phyloP scores from a whole-genome alignment of 2,888 invertebrate genomes.

The Idaea dimidiata region DNA sequence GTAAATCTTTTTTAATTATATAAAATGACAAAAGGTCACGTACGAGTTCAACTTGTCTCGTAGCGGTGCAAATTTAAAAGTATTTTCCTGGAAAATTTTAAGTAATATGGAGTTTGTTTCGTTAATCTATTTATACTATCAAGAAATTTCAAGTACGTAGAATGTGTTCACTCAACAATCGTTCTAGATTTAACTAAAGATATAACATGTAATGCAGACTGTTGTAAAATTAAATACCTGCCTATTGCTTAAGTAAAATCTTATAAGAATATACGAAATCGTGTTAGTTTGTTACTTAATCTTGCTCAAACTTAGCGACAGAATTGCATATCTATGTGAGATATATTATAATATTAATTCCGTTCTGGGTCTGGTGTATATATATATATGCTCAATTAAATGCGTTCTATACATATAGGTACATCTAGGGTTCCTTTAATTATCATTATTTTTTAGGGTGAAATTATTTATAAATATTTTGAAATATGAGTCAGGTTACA shows the following conservation, averaged over 20 bases:
- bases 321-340: neutral
- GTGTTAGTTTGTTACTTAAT: conserved; percentile 1
- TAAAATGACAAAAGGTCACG: too few relatives aligned
- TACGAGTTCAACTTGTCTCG: too few relatives aligned
- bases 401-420: too few relatives aligned
- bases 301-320: neutral
- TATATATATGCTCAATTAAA: neutral
- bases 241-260: neutral
- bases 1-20: too few relatives aligned
- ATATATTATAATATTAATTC: neutral
- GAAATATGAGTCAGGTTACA: too few relatives aligned
- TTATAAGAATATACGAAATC: neutral
- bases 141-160: neutral
- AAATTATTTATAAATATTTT: too few relatives aligned
- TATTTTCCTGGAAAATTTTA: too few relatives aligned
- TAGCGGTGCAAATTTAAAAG: too few relatives aligned
- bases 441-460: too few relatives aligned
- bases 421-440: too few relatives aligned
- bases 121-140: neutral
- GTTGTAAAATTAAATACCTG: neutral
- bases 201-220: neutral
- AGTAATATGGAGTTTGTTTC: neutral
- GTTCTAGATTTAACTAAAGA: neutral
- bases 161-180: neutral
- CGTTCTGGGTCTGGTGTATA: neutral